Evolutionary conservation across 2,888 invertebrate genomes (phyloP), one percentile per base, ranked within the genome.

Genomic region (Rotaria socialis): DNA sequence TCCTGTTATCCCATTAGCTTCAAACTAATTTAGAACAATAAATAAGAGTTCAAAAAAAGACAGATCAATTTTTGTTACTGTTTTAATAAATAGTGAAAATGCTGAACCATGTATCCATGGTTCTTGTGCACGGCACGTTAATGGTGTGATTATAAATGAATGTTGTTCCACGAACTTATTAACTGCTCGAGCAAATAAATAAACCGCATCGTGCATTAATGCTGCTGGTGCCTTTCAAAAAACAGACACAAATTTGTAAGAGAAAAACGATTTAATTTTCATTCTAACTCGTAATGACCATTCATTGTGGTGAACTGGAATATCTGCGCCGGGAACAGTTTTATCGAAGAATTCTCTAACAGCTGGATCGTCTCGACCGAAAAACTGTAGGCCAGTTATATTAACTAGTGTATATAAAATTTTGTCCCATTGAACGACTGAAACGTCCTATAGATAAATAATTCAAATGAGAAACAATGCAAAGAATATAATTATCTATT

Each of bases 191-290:
- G 96, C 95, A 91, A 97, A 96, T 88, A 97, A 93, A 92, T 95
- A 95, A 86, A 97, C 96, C 4, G 96, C 96, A 90, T 97, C 97
- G 92, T 96, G 97, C 94, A 97, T 96, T 87, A 97, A 92, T 4
- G 97, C 97, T 24, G 96, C 96, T 92, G 96, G 96, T 86, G 96
- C 95, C 96, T 96, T 92, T 56, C 7, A 24, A 24, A 35, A 67
- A 27, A 1, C 16, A 27, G 0, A 50, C 1, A 8, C 14, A 11
- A 50, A 8, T 50, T 4, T 50, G 50, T 50, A 19, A 27, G 0
- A 67, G 5, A 67, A 19, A 35, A 67, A 27, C 1, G 3, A 35
- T 27, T 67, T 35, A 0, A 27, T 19, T 8, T 35, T 16, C 14
- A 27, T 27, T 67, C 67, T 4, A 19, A 80, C 80, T 80, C 80